These are phyloP conservation scores for Eretmochelys imbricata DNA, from an alignment of 2,113 vertebrate species.

Conservation along the genomic window DNA sequence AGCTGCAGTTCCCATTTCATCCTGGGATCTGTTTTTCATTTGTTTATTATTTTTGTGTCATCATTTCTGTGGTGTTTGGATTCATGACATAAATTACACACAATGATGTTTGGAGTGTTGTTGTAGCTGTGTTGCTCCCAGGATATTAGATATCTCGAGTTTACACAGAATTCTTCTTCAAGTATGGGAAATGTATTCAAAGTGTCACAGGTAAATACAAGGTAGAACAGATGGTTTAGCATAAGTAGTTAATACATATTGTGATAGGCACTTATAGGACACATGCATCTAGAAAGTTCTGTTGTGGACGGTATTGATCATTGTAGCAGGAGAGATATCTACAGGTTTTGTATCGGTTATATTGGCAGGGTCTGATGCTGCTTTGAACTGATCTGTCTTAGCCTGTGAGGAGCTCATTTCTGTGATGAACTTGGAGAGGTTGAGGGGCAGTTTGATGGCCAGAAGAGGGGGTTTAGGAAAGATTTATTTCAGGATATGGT, in stretches of 20 bases:
- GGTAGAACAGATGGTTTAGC: not conserved
- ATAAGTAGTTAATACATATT: not conserved
- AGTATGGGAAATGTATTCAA: not conserved
- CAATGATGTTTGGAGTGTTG: not conserved
- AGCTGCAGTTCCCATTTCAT: not conserved
- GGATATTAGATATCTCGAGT: not conserved
- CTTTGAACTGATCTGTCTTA: not conserved
- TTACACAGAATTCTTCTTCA: not conserved
- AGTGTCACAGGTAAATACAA: not conserved
- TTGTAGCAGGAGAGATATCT: not conserved
- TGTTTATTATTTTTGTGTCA: not conserved
- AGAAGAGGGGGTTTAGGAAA: not conserved
- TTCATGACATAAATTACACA: not conserved
- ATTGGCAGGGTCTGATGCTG: not conserved
- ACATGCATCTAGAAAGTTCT: not conserved
- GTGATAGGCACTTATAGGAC: not conserved
- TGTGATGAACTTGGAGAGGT: not conserved
- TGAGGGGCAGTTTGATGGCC: not conserved
- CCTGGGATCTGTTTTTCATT: not conserved
- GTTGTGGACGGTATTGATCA: not conserved
- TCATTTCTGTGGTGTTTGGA: not conserved
- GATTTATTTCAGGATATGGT: not conserved
- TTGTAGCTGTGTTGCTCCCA: not conserved
- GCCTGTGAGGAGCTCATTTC: not conserved
- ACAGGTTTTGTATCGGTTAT: not conserved